Base-by-base conservation (phyloP, 2,797 vertebrate genomes). In the Thunnus albacares region DNA sequence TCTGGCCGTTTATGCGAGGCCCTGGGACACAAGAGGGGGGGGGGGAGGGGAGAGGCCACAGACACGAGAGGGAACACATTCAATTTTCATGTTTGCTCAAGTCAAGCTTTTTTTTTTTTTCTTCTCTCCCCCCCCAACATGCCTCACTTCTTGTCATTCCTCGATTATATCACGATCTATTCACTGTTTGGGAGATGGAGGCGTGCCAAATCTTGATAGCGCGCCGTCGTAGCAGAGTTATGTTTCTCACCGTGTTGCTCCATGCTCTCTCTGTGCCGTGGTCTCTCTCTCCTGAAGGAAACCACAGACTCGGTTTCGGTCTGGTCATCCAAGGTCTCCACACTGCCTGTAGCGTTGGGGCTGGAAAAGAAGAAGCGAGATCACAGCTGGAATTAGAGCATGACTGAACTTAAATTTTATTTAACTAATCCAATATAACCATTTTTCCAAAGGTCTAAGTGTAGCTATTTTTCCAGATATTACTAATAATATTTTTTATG, bases 301-400 rank as follows among this genome's bases (percentile, higher is more conserved):
- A 97, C 96, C 2, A 98, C 96, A 1, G 97, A 98, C 91, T 98
- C 97, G 0, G 96, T 97, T 86, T 98, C 97, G 0, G 97, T 97
- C 91, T 97, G 96, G 10, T 97, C 97, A 68, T 97, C 97, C 91
- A 97, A 81, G 30, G 97, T 97, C 91, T 98, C 97, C 69, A 96
- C 96, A 24, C 97, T 98, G 89, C 97, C 96, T 0, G 96, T 95
- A 7, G 96, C 95, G 12, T 97, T 97, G 53, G 96, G 97, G 89
- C 96, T 97, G 83, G 1, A 73, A 35, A 52, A 72, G n/a, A 43
- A 71, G 20, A 71, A 33, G 52, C 4, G 52, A 49, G 33, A 83
- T 35, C 30, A 60, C 26, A 49, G 28, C 13, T 6, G 38, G 77
- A 75, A 79, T 17, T 49, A 63, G 8, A 76, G 49, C 71, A 38